Evolutionary conservation across 2,888 invertebrate genomes (phyloP).

Genomic region (Sesamia inferens): DNA sequence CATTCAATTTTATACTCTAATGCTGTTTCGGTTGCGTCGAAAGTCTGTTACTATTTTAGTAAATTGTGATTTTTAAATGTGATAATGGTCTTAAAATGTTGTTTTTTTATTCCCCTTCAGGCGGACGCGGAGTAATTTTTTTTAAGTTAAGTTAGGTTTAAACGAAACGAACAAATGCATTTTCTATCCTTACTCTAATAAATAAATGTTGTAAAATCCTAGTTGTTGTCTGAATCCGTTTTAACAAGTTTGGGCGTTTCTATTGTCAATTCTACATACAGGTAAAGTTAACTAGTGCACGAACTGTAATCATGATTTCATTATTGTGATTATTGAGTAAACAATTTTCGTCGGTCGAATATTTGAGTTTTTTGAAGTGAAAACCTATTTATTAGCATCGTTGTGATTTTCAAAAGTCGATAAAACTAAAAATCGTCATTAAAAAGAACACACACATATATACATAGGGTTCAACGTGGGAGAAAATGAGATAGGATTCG

Average conservation of each 20-base stretch:
- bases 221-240: conserved; percentile 1
- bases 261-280: background rate
- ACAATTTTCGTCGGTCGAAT: background rate
- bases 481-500: too few relatives aligned
- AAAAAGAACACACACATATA: too few relatives aligned
- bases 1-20: background rate
- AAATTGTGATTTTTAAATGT: background rate
- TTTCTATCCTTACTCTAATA: too few relatives aligned
- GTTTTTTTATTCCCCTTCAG: background rate
- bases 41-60: background rate
- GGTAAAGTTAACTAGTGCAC: background rate
- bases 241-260: background rate
- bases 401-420: too few relatives aligned
- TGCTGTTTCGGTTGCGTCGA: background rate
- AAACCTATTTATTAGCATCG: too few relatives aligned
- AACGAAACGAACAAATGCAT: background rate
- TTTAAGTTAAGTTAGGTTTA: background rate
- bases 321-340: background rate
- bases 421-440: too few relatives aligned
- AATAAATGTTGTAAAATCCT: too few relatives aligned
- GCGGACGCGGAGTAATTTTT: background rate
- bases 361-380: too few relatives aligned
- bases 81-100: background rate
- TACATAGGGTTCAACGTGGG: too few relatives aligned
- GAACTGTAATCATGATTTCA: background rate